These are phyloP conservation scores for Megalonaias nervosa DNA, from an alignment of 1,140 invertebrate species.

Conservation along the genomic window DNA sequence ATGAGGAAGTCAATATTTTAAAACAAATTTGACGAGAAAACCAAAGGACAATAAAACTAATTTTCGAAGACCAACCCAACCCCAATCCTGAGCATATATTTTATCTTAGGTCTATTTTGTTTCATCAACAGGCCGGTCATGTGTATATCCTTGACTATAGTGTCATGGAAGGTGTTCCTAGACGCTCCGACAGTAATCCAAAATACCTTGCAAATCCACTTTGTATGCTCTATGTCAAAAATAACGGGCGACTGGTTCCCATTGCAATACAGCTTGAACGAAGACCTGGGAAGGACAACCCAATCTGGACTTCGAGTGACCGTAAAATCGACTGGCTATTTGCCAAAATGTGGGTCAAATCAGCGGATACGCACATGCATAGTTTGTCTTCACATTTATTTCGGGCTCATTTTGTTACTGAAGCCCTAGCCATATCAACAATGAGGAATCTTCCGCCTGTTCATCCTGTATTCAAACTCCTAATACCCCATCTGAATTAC, in stretches of 20 bases:
- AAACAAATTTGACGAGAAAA: not conserved
- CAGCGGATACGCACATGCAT: slow-evolving; percentile 28
- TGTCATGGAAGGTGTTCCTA: slow-evolving; percentile 7
- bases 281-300: slow-evolving; percentile 25
- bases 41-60: not conserved
- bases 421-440: slow-evolving; percentile 15
- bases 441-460: slow-evolving; percentile 18
- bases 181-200: not conserved
- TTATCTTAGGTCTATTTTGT: not conserved
- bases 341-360: slow-evolving; percentile 25
- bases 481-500: slow-evolving; percentile 16
- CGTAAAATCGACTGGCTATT: slow-evolving; percentile 24
- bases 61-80: not conserved
- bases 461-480: slow-evolving; percentile 30
- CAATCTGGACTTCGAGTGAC: slow-evolving; percentile 32
- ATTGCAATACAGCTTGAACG: slow-evolving; percentile 30
- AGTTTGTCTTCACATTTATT: slow-evolving; percentile 21
- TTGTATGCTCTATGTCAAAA: slow-evolving; percentile 21
- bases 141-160: slow-evolving; percentile 24
- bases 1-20: not conserved
- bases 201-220: slow-evolving; percentile 7
- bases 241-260: slow-evolving; percentile 12
- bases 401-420: slow-evolving; percentile 20
- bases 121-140: slow-evolving; percentile 11
- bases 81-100: not conserved